Evolutionary conservation across 2,797 vertebrate genomes (phyloP).

Genomic region (Periparus ater): DNA sequence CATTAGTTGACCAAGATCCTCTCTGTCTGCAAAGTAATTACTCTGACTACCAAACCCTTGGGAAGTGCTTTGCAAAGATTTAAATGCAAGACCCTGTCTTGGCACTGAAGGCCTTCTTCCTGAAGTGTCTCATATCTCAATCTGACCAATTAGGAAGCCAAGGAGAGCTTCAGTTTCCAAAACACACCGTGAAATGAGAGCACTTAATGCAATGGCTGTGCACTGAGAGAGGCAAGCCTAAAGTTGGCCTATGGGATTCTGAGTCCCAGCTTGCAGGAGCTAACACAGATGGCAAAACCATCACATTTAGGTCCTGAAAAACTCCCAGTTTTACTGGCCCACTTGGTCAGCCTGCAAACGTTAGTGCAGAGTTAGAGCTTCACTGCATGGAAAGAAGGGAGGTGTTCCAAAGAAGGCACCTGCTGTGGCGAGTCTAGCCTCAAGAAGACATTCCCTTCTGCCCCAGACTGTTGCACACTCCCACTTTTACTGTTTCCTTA

Average conservation of each 20-base stretch:
- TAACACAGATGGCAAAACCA: background rate
- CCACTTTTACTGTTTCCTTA: background rate
- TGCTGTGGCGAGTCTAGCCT: background rate
- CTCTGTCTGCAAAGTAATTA: background rate
- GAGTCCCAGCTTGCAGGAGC: background rate
- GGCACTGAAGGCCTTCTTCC: background rate
- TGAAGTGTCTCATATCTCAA: background rate
- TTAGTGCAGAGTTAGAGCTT: background rate
- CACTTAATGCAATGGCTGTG: background rate
- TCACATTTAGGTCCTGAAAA: background rate
- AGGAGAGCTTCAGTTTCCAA: background rate
- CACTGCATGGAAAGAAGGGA: background rate
- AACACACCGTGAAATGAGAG: background rate
- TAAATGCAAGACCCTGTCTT: background rate
- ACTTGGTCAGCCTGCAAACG: background rate
- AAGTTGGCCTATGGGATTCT: rapidly evolving
- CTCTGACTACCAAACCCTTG: background rate
- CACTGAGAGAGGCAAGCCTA: background rate
- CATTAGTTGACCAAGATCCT: background rate
- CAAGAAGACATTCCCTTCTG: background rate
- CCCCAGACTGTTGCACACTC: background rate
- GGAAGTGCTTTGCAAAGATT: background rate
- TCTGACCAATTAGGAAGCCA: background rate
- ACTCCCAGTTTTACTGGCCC: background rate
- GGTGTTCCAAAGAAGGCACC: background rate